These are phyloP conservation scores for Sinhomidia bicolor DNA, from an alignment of 2,888 invertebrate genomes.

Conservation along the genomic window DNA sequence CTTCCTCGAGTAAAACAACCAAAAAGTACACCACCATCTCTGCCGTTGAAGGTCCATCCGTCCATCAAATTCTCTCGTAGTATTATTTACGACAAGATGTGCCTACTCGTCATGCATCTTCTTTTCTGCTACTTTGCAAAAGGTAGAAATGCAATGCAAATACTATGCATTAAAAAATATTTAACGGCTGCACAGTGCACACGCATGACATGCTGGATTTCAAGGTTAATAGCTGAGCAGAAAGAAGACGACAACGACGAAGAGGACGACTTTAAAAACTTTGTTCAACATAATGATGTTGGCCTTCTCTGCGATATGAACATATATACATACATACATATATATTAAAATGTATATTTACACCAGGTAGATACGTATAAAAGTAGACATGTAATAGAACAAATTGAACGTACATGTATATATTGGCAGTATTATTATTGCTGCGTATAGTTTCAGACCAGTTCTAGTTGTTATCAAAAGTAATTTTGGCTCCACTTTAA, in stretches of 20 bases:
- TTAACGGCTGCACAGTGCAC: constrained; percentile 15
- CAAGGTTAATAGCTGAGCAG: constrained; percentile 57
- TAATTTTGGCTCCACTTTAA: neutral
- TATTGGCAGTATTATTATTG: neutral
- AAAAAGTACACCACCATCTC: constrained; percentile 4
- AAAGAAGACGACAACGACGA: neutral
- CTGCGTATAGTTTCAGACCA: neutral
- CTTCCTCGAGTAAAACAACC: constrained; percentile 30
- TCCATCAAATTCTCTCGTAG: constrained; percentile 33
- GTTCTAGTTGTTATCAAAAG: neutral
- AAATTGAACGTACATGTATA: neutral
- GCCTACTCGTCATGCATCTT: neutral
- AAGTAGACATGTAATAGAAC: too few species aligned
- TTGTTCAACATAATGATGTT: constrained; percentile 7
- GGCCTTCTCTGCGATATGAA: neutral
- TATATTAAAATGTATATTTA: too few species aligned
- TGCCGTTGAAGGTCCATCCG: constrained; percentile 50
- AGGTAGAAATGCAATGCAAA: constrained; percentile 25
- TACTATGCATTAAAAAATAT: constrained; percentile 19
- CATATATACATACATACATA: neutral
- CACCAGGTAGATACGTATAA: too few species aligned
- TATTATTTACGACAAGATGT: neutral
- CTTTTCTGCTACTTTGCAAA: neutral
- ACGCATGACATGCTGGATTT: constrained; percentile 60
- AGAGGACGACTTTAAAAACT: constrained; percentile 21